Conservation (phyloP, 1,140 invertebrate species). For the Galleria mellonella region DNA sequence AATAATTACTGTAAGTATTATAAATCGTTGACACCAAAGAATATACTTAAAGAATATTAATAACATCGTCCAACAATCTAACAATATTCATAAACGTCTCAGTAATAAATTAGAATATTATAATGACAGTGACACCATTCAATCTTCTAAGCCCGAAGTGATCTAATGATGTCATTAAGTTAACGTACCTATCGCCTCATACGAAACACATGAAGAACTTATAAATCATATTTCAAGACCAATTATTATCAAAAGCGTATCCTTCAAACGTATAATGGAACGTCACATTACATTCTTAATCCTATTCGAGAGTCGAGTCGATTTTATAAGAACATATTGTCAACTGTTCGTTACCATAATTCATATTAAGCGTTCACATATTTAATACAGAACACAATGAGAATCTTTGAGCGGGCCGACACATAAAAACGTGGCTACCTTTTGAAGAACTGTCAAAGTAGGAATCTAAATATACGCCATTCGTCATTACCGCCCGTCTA, state of each 20-base stretch:
- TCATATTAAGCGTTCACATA: slow-evolving; percentile 57
- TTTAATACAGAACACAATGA: slow-evolving; percentile 46
- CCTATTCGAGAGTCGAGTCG: slow-evolving; percentile 51
- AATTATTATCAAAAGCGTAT: slow-evolving; percentile 57
- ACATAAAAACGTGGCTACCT: slow-evolving; percentile 55
- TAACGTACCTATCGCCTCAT: slow-evolving; percentile 4
- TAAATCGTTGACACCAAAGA: too few species aligned
- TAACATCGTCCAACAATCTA: too few species aligned
- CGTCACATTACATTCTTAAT: slow-evolving; percentile 47
- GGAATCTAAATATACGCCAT: slow-evolving; percentile 61
- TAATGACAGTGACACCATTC: slow-evolving; percentile 6
- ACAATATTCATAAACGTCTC: too few species aligned
- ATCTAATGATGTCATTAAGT: slow-evolving; percentile 23
- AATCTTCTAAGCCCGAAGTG: slow-evolving; percentile 18
- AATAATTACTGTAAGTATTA: too few species aligned
- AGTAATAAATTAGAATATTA: too few species aligned
- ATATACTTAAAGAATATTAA: too few species aligned
- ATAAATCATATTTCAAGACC: slow-evolving; percentile 61
- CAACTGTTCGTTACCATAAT: slow-evolving; percentile 43
- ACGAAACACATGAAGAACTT: slow-evolving; percentile 24
- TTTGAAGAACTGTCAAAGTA: slow-evolving; percentile 55
- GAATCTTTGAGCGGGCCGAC: slow-evolving; percentile 29
- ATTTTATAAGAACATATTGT: slow-evolving; percentile 61
- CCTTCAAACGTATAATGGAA: slow-evolving; percentile 40
- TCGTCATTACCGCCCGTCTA: slow-evolving; percentile 50